These are phyloP conservation scores for Argynnis bischoffii DNA, from an alignment of 2,888 invertebrate species.

Conservation along the genomic window DNA sequence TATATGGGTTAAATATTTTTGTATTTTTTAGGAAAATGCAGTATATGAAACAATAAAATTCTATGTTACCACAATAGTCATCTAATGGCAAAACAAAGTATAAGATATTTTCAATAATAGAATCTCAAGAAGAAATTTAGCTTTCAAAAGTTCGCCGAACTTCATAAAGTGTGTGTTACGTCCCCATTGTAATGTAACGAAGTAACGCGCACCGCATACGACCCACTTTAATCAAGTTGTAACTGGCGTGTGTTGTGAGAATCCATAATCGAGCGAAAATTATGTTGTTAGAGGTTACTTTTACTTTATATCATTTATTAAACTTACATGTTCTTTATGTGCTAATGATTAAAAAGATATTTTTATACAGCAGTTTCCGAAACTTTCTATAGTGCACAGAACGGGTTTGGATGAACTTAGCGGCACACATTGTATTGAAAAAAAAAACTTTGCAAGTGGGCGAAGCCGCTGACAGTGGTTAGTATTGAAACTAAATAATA, in stretches of 20 bases:
- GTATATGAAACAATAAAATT: not conserved
- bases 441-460: too few relatives aligned
- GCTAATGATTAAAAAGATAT: conserved; percentile 6
- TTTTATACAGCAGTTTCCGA: not conserved
- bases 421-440: too few relatives aligned
- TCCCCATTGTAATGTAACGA: conserved; percentile 58
- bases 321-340: conserved; percentile 10
- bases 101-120: not conserved
- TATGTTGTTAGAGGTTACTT: conserved; percentile 50
- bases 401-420: too few relatives aligned
- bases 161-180: conserved; percentile 41
- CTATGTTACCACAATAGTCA: too few relatives aligned
- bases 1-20: not conserved
- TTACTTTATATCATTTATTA: conserved; percentile 31
- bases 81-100: not conserved
- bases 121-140: conserved; percentile 13
- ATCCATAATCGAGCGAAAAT: conserved; percentile 61
- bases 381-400: too few relatives aligned
- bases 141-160: conserved; percentile 29
- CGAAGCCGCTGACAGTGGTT: too few relatives aligned
- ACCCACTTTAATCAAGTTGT: conserved; percentile 62
- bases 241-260: conserved; percentile 55
- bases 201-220: conserved; percentile 69
- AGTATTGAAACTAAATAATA: too few relatives aligned
- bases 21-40: not conserved